Conservation (phyloP, 2,797 vertebrate genomes). For the Merluccius polli region DNA sequence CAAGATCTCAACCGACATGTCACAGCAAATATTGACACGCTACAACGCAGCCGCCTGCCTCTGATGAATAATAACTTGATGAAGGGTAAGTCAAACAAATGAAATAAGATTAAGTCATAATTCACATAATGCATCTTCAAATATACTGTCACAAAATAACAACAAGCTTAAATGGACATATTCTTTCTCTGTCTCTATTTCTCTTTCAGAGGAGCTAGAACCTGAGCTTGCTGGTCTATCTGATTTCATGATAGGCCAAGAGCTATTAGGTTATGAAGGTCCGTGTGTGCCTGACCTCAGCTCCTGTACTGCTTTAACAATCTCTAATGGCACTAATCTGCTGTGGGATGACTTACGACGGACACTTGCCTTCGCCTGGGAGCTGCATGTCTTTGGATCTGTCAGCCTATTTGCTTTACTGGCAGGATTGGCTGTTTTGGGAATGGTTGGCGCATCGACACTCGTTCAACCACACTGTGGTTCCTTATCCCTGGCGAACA, state of each 20-base stretch:
- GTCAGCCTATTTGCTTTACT: slow-evolving; percentile 75
- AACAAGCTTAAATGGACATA: background rate
- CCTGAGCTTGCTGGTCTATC: slow-evolving; percentile 35
- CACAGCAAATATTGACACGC: background rate
- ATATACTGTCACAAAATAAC: background rate
- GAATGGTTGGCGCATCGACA: slow-evolving; percentile 56
- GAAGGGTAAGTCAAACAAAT: background rate
- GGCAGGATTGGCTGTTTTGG: slow-evolving; percentile 63
- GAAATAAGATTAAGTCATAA: background rate
- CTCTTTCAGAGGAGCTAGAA: slow-evolving; percentile 25
- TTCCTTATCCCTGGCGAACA: slow-evolving; percentile 63
- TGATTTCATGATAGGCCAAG: slow-evolving; percentile 31
- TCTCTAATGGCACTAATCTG: slow-evolving; percentile 71
- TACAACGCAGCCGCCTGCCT: too few relatives aligned
- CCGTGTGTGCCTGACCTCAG: slow-evolving; percentile 50
- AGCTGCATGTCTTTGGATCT: slow-evolving; percentile 80
- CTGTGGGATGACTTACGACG: slow-evolving; percentile 81
- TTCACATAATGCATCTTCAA: background rate
- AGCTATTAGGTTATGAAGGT: slow-evolving; percentile 23
- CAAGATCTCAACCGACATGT: slow-evolving; percentile 4
- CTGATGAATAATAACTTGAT: background rate
- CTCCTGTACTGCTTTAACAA: slow-evolving; percentile 55
- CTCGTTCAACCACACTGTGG: slow-evolving; percentile 59
- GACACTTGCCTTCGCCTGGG: slow-evolving; percentile 81
- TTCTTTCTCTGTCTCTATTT: slow-evolving; percentile 23